These are phyloP conservation scores for Steromphala cineraria DNA, from an alignment of 2,888 invertebrate genomes.

Conservation along the genomic window DNA sequence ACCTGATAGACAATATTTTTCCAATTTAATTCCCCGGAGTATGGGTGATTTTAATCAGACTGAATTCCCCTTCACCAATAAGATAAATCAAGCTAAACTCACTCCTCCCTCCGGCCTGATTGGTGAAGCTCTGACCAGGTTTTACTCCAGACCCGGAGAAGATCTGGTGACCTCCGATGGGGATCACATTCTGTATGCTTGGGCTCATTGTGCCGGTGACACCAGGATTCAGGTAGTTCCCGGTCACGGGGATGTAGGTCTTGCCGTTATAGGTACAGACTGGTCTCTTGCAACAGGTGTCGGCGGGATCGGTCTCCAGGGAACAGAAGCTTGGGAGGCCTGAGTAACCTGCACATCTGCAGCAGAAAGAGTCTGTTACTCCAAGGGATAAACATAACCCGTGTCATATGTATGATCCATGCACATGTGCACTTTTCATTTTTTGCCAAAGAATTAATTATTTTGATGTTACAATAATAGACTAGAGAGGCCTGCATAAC, in stretches of 20 bases:
- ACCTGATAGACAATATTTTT: no score
- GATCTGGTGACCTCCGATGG: slow-evolving; percentile 55
- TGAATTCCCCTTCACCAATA: no score
- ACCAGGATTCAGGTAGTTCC: slow-evolving; percentile 36
- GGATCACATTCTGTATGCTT: slow-evolving; percentile 50
- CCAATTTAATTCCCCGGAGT: no score
- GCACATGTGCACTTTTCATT: not conserved
- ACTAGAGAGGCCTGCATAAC: no score
- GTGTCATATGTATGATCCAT: not conserved
- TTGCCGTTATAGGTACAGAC: slow-evolving; percentile 45
- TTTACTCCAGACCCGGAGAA: slow-evolving; percentile 52
- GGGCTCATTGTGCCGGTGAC: slow-evolving; percentile 46
- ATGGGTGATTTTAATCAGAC: no score
- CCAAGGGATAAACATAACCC: not conserved
- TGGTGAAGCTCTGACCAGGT: slow-evolving; percentile 17
- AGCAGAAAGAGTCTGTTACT: no score
- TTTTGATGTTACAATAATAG: no score
- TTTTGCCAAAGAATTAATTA: no score
- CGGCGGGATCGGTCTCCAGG: slow-evolving; percentile 46
- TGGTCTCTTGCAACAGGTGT: slow-evolving; percentile 53
- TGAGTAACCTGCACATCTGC: slow-evolving; percentile 57
- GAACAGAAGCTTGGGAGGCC: slow-evolving; percentile 50
- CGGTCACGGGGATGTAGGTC: slow-evolving; percentile 45
- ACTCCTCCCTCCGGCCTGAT: slow-evolving; percentile 27
- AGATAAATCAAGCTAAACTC: not conserved